Evolutionary conservation across 1,140 invertebrate species (phyloP).

Genomic region (Glossosoma conforme): DNA sequence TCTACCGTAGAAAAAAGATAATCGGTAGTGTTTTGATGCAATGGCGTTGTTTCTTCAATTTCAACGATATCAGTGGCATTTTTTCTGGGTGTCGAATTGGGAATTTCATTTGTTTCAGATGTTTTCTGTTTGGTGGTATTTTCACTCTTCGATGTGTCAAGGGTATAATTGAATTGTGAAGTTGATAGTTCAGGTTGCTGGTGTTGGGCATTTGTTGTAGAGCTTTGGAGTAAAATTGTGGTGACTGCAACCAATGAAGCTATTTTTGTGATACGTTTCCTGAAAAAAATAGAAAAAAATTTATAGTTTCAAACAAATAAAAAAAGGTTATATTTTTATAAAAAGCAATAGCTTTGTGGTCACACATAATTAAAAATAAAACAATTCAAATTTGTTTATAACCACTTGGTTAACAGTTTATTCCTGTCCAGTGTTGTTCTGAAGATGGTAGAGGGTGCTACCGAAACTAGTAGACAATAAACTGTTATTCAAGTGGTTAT

Average conservation of each 20-base stretch:
- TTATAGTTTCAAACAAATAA: too few relatives aligned
- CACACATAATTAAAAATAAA: too few relatives aligned
- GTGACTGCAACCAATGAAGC: slow-evolving; percentile 2
- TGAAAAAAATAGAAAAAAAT: not conserved
- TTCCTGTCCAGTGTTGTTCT: too few relatives aligned
- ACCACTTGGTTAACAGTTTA: too few relatives aligned
- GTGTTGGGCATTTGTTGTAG: not conserved
- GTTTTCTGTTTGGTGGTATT: not conserved
- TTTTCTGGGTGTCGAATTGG: not conserved
- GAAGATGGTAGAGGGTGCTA: too few relatives aligned
- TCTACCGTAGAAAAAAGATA: slow-evolving; percentile 11
- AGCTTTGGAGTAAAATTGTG: not conserved
- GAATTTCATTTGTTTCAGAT: not conserved
- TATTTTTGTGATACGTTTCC: not conserved
- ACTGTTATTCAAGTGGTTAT: too few relatives aligned
- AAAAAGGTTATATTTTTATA: too few relatives aligned
- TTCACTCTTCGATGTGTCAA: not conserved
- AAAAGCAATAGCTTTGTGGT: too few relatives aligned
- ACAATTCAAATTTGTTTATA: too few relatives aligned
- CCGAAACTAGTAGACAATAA: too few relatives aligned
- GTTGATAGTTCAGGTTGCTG: slow-evolving; percentile 1
- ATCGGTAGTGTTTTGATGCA: too few relatives aligned
- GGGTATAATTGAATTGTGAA: not conserved
- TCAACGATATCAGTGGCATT: not conserved
- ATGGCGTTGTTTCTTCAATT: too few relatives aligned